Conservation (phyloP, 2,797 vertebrate species). For the Cyclopterus lumpus region DNA sequence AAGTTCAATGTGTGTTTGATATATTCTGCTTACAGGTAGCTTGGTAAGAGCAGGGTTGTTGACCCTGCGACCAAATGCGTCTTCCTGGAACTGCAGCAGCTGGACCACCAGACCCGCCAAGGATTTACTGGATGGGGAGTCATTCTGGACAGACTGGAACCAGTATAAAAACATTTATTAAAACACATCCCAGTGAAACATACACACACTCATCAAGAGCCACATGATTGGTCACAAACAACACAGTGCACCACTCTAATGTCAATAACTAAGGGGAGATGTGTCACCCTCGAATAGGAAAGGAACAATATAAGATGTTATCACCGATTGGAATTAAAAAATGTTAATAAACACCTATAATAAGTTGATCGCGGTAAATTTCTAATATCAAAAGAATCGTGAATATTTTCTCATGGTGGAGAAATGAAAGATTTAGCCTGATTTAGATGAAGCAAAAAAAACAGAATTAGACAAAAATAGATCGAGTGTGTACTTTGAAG, state of each 20-base stretch:
- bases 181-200: background rate
- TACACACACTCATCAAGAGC: background rate
- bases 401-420: too few relatives aligned
- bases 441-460: too few relatives aligned
- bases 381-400: too few relatives aligned
- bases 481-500: too few relatives aligned
- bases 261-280: background rate
- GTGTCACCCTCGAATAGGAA: background rate
- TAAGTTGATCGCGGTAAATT: too few relatives aligned
- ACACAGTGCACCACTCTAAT: background rate
- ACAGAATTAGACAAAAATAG: too few relatives aligned
- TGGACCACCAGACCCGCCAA: slow-evolving; percentile 94
- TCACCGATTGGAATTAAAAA: too few relatives aligned
- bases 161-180: background rate
- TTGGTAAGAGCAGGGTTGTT: slow-evolving; percentile 98
- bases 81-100: slow-evolving; percentile 98
- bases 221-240: background rate
- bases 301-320: background rate
- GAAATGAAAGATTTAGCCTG: too few relatives aligned
- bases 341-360: too few relatives aligned
- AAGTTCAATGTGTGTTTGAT: background rate
- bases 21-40: slow-evolving; percentile 89
- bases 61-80: slow-evolving; percentile 95
- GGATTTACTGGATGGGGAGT: slow-evolving; percentile 96
- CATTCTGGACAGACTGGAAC: slow-evolving; percentile 93